These are phyloP conservation scores for Desmophyllum pertusum DNA, from an alignment of 92 coral and sea anemone species.

Conservation along the genomic window DNA sequence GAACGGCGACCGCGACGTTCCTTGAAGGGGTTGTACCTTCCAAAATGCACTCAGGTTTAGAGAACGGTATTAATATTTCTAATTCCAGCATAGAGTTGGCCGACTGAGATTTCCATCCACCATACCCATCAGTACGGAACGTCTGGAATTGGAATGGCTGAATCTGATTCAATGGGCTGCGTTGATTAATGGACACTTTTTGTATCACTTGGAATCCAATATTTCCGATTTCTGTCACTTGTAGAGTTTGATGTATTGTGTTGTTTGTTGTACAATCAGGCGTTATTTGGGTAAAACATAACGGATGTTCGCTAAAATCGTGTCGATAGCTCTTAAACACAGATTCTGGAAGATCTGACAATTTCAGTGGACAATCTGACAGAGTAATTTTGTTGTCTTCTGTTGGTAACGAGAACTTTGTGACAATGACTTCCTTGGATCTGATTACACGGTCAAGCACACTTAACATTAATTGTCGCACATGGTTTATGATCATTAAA, in stretches of 20 bases:
- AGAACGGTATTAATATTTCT: conserved; percentile 39
- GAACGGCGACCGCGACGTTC: conserved; percentile 48
- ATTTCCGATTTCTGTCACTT: conserved; percentile 51
- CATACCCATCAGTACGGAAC: conserved; percentile 54
- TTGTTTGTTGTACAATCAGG: conserved; percentile 32
- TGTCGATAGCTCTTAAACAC: conserved; percentile 14
- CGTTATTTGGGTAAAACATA: conserved; percentile 54
- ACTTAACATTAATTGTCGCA: conserved; percentile 35
- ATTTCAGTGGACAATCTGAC: conserved; percentile 8
- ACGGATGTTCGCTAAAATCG: conserved; percentile 32
- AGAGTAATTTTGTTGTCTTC: background rate
- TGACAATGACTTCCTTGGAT: background rate
- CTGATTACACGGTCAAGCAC: conserved; percentile 5
- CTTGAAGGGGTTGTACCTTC: conserved; percentile 13
- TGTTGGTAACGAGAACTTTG: background rate
- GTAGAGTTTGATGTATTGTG: conserved; percentile 18
- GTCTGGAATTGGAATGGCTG: background rate
- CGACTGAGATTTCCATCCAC: conserved; percentile 58
- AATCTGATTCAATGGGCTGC: background rate
- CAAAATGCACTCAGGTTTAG: conserved; percentile 5
- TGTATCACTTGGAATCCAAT: conserved; percentile 49
- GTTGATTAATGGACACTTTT: conserved; percentile 7
- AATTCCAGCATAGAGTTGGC: conserved; percentile 46
- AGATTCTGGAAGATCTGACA: conserved; percentile 5
- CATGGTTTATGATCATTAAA: conserved; percentile 48